Percentiles rank a stretch among this genome's conserved stretches.
Evolutionary conservation across 1,140 invertebrate species (phyloP).

Genomic region (Eciton burchellii): DNA sequence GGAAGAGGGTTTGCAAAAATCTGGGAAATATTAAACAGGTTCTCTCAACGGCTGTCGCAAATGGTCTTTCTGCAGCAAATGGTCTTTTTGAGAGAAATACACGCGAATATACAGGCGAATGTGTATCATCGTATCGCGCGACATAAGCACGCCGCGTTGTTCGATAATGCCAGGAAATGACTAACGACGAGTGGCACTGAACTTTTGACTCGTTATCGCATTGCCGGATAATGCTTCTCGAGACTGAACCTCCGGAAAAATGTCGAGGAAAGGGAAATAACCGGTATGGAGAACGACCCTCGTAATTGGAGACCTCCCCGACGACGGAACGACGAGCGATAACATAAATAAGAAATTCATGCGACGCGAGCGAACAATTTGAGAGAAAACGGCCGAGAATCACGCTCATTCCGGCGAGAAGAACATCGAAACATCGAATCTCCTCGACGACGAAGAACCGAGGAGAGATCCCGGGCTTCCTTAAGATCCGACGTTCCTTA

Average conservation of each 20-base stretch:
- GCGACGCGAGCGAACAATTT: no score
- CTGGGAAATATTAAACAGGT: no score
- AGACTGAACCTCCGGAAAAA: neutral
- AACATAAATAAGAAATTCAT: no score
- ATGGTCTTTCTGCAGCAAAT: no score
- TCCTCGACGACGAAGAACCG: neutral
- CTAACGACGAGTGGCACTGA: neutral
- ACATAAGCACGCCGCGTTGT: no score
- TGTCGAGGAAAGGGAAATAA: neutral
- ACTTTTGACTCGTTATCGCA: neutral
- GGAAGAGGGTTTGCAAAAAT: no score
- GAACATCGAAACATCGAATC: neutral
- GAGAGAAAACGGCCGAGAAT: no score
- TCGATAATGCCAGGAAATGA: neutral
- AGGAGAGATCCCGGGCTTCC: neutral
- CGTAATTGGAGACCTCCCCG: neutral
- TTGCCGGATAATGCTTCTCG: neutral
- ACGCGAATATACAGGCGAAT: no score
- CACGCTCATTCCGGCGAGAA: no score
- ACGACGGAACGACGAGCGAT: no score
- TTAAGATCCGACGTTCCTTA: neutral
- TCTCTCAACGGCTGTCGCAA: no score
- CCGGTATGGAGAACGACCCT: neutral
- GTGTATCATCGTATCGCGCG: neutral
- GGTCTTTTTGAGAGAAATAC: no score